Evolutionary conservation across 2,113 vertebrate genomes (phyloP), one percentile per base, ranked within the genome.

Genomic region (Pollimyrus isidori): DNA sequence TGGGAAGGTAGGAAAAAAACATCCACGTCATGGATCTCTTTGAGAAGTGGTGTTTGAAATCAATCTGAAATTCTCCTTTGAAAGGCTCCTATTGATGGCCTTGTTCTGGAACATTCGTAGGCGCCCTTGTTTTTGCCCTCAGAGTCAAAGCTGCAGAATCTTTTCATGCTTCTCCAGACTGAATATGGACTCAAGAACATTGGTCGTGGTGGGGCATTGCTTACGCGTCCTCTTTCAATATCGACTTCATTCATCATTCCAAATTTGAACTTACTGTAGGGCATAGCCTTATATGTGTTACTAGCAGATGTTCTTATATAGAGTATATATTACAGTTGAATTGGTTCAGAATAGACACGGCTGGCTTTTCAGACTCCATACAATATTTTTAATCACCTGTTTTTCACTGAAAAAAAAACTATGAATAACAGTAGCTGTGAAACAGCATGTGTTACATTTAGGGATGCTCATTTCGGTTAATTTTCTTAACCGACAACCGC

Each of bases 211-310:
- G 13, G 15, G 35, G 26, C 85, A 53, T 87, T 53, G 85, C 56
- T 87, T 48, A 87, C 26, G 3, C 13, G 50, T 87, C 85, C 48
- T 21, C 49, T 87, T 53, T 53, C 50, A n/a, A 93, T 94, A 95
- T 93, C 94, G 95, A 94, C 93, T 94, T 93, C 93, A 88, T 93
- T 95, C 94, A 94, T 91, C 35, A 80, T 45, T 15, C 45, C n/a
- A 84, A 95, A 93, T 92, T 92, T 92, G 42, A 93, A 93, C 91
- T 89, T 91, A 35, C 50, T 48, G 23, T 53, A 90, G 87, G 90
- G 46, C 90, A 90, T 85, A 92, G 91, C 92, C 50, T 56, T 30
- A 42, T 90, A 87, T 90, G 90, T 87, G 85, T 87, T 30, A 49
- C 23, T 15, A 52, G 46, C 49, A 86, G 50, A 23, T 53, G 26